phyloP scores from a whole-genome alignment of 1,140 invertebrate genomes.

The Drosophila seguyi region DNA sequence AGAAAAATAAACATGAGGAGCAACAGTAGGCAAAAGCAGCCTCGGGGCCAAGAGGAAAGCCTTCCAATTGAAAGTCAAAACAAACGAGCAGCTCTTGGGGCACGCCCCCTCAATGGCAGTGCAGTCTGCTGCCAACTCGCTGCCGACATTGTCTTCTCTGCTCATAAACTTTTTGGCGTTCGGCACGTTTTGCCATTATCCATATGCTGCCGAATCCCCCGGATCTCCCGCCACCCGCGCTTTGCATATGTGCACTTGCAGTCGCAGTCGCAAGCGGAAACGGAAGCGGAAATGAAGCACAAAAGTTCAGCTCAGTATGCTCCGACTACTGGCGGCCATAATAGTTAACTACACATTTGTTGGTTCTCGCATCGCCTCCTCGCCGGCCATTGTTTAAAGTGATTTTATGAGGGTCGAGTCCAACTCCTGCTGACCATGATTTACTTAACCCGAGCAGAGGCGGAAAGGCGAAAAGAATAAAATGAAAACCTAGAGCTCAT shows the following conservation, averaged over 20 bases:
- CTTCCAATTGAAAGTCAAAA: constrained; percentile 62
- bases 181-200: constrained; percentile 57
- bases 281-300: constrained; percentile 60
- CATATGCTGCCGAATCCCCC: constrained; percentile 32
- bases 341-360: constrained; percentile 60
- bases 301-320: constrained; percentile 51
- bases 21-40: constrained; percentile 17
- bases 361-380: constrained; percentile 3
- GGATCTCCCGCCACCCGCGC: background rate
- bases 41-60: constrained; percentile 19
- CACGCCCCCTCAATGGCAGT: constrained; percentile 13
- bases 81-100: constrained; percentile 37
- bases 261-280: constrained; percentile 26
- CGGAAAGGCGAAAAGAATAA: constrained; percentile 22
- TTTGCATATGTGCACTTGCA: constrained; percentile 27
- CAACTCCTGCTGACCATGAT: constrained; percentile 45
- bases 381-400: constrained; percentile 39
- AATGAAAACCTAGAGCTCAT: constrained; percentile 29
- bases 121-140: constrained; percentile 8
- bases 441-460: constrained; percentile 36
- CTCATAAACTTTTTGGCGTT: constrained; percentile 59
- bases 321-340: constrained; percentile 37
- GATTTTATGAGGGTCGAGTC: constrained; percentile 44
- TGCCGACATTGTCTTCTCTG: constrained; percentile 45
- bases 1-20: constrained; percentile 1